Evolutionary conservation across 2,797 vertebrate genomes (phyloP).

Genomic region (Neoniphon sammara): DNA sequence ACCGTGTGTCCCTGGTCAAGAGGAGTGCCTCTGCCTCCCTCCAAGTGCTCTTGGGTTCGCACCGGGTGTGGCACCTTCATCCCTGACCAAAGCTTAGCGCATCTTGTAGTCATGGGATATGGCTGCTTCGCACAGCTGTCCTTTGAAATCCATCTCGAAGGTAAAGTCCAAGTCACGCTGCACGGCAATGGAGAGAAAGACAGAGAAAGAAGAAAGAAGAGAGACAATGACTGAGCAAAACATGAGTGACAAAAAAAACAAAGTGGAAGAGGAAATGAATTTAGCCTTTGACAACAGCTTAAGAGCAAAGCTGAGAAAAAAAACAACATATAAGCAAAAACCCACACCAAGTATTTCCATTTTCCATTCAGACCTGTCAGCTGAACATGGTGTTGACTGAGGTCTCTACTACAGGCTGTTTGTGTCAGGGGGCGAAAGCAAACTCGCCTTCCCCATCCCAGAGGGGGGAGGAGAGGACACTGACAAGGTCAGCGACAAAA

Average conservation of each 20-base stretch:
- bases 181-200: no score
- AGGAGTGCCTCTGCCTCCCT: conserved; percentile 44
- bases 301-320: neutral
- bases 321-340: no score
- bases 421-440: conserved; percentile 30
- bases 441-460: neutral
- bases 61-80: neutral
- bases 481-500: conserved; percentile 63
- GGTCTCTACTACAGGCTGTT: conserved; percentile 4
- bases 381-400: conserved; percentile 31
- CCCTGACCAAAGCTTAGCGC: conserved; percentile 84
- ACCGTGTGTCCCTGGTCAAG: conserved; percentile 18
- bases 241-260: neutral
- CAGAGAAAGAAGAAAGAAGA: no score
- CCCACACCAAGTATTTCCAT: neutral
- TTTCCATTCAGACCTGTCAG: conserved; percentile 22
- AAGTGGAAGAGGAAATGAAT: neutral
- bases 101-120: conserved; percentile 99
- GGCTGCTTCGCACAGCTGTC: conserved; percentile 96
- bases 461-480: conserved; percentile 41
- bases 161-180: conserved; percentile 98
- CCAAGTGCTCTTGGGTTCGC: conserved; percentile 30
- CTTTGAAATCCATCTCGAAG: conserved; percentile 97
- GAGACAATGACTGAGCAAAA: neutral
- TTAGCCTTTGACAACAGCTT: no score